These are phyloP conservation scores for Dromas ardeola DNA, from an alignment of 2,113 vertebrate genomes.

Conservation along the genomic window DNA sequence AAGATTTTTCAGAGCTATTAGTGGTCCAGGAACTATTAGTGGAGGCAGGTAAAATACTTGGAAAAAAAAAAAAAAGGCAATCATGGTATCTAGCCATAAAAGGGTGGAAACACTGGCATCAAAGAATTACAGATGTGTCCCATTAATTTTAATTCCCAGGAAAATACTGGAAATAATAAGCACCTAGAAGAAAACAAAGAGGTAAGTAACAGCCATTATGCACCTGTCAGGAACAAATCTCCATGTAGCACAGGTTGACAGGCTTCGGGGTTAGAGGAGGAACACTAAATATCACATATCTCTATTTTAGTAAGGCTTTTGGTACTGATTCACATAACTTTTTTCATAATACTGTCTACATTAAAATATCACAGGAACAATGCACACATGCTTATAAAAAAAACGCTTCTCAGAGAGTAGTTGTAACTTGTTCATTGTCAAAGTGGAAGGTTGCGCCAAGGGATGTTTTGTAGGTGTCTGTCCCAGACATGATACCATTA, in stretches of 20 bases:
- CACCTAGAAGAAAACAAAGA: neutral
- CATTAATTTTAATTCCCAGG: neutral
- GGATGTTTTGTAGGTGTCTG: neutral
- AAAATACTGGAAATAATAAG: neutral
- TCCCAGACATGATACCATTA: neutral
- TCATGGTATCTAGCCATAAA: neutral
- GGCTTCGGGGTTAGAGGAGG: neutral
- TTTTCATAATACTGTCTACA: neutral
- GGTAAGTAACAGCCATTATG: neutral
- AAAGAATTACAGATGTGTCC: neutral
- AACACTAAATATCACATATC: neutral
- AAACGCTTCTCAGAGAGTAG: neutral
- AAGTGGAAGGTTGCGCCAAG: neutral
- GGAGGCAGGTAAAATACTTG: neutral
- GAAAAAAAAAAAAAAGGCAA: neutral
- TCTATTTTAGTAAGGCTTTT: neutral
- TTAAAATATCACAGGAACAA: neutral
- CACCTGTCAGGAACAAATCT: neutral
- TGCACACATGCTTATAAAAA: neutral
- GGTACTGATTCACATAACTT: neutral
- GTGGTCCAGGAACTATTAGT: neutral
- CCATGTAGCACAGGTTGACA: neutral
- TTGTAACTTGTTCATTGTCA: neutral
- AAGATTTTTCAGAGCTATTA: constrained; percentile 34
- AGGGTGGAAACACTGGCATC: neutral